Evolutionary conservation across 2,113 vertebrate genomes (phyloP).

Genomic region (Arizona elegans): DNA sequence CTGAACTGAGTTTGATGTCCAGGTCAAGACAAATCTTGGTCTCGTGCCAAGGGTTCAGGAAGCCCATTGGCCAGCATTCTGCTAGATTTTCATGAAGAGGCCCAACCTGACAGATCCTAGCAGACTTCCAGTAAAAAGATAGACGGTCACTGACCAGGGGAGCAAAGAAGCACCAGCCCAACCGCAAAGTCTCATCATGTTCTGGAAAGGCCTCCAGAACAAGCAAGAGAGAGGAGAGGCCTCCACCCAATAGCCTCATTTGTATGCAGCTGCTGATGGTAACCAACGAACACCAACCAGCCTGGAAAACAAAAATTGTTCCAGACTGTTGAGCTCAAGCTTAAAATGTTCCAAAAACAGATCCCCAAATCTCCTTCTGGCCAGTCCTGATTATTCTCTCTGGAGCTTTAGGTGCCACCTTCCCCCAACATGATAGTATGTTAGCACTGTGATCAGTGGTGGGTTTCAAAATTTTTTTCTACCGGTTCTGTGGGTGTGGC

Average conservation of each 20-base stretch:
- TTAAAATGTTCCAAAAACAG: neutral
- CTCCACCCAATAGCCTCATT: neutral
- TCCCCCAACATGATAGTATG: neutral
- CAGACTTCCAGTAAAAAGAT: neutral
- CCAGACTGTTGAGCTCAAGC: neutral
- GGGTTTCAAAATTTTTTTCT: too few relatives aligned
- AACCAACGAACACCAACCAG: neutral
- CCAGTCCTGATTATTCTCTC: neutral
- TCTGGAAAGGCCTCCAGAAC: conserved; percentile 10
- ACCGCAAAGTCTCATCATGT: neutral
- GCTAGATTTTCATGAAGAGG: neutral
- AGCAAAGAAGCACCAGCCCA: neutral
- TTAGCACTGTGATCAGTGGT: neutral
- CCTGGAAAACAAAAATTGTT: neutral
- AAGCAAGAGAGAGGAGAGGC: neutral
- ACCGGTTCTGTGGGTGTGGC: too few relatives aligned
- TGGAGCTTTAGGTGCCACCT: neutral
- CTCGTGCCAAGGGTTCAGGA: neutral
- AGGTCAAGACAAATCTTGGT: neutral
- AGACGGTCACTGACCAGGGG: neutral
- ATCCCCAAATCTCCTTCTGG: neutral
- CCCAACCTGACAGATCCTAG: neutral
- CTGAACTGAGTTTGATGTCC: neutral
- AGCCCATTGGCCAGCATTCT: neutral
- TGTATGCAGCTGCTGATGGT: neutral